Base-by-base conservation (phyloP, 2,797 vertebrate species). In the Chelon labrosus region DNA sequence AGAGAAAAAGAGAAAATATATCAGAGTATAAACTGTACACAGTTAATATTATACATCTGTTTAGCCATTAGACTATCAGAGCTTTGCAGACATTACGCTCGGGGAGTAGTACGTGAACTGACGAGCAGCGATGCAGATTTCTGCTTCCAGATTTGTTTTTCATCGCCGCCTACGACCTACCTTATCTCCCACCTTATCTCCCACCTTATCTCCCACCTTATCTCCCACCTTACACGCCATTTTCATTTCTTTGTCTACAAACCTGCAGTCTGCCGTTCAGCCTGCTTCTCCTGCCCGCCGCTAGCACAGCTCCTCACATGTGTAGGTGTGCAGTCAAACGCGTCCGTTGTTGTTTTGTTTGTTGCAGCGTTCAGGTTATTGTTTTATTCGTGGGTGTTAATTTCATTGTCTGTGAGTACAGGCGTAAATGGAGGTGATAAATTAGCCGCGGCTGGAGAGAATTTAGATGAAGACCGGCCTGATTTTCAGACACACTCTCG, bases 221-320 rank as follows among this genome's bases (percentile, higher is more conserved):
- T n/a, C 42, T 44, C 42, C 75, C 65, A 67, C 71, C 69, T 75
- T 0, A 31, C 0, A 37, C 38, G 27, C 68, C 49, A 31, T 51
- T 49, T 73, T 47, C 25, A 31, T n/a, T 7, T 72, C 71, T 80
- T 69, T 78, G 71, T 76, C 73, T 60, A 2, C 68, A 27, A 41
- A 59, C 58, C 71, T 52, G 49, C 38, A 17, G 49, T 9, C 66
- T 58, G 51, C 27, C 51, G 27, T 53, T 65, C 42, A 1, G 10
- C 60, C 76, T 49, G 11, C 42, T 2, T 13, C 20, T 13, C 20
- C 54, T 4, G n/a, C 51, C 65, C 19, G 47, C 51, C 60, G 66
- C 46, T 75, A 46, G 64, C 70, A 12, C 4, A 16, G 41, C 16
- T 22, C 19, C 49, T 51, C n/a, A 51, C n/a, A 51, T 51, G 51